Base-by-base conservation (phyloP, 2,797 vertebrate genomes). In the Mareca penelope region DNA sequence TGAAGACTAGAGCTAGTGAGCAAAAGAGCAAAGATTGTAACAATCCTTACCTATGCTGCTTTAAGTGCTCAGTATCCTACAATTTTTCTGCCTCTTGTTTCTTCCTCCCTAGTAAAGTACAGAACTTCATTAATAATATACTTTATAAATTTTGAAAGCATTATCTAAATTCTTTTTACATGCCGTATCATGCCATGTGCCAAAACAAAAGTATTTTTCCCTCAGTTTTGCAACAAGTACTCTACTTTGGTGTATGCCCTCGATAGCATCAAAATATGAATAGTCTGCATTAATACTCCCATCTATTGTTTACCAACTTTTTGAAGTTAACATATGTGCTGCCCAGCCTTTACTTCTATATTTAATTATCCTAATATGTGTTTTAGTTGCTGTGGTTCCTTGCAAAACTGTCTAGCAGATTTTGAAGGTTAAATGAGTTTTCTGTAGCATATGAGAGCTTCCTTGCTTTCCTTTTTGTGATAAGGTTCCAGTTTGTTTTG, bases 401-500 rank as follows among this genome's bases (percentile, higher is more conserved):
- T 44, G 79, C 10, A 77, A 56, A 73, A 57, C 37, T 75, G 61
- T 79, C 71, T 81, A 67, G 35, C 28, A 88, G 67, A 90, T 95
- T 95, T 83, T 77, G 75, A 90, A 87, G 50, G n/a, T 53, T 79
- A 93, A 93, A 40, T 48, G 39, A 79, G 4, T 53, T 70, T 90
- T 77, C 77, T 85, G 64, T 67, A 82, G 48, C 23, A 76, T 9
- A 85, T n/a, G 33, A 92, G 88, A 88, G 33, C 31, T 82, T 77
- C 65, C 84, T 85, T 85, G 18, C 3, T 23, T 71, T 84, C 29
- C 71, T 67, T 89, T 65, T 80, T 60, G 63, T 59, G 61, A 71
- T 86, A 86, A 88, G 93, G 68, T 86, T 72, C 35, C 12, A 53
- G 15, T 83, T 92, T 19, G 64, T 96, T 96, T 93, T 72, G 64